These are phyloP conservation scores for Oceanodroma tethys DNA, from an alignment of 2,113 vertebrate species.

Conservation along the genomic window DNA sequence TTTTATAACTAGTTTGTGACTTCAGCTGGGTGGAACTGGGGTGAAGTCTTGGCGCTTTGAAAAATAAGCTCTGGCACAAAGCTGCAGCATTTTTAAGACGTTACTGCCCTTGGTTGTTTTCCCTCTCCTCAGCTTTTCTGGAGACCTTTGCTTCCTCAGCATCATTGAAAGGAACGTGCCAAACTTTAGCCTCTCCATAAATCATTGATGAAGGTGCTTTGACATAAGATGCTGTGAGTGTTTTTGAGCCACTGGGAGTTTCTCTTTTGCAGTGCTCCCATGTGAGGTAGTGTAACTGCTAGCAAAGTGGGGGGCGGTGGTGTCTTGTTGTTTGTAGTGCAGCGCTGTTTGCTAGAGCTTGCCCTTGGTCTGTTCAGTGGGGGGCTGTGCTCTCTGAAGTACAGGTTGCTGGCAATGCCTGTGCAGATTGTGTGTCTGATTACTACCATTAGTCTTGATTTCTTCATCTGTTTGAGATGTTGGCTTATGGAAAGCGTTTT, in stretches of 20 bases:
- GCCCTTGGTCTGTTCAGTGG: background rate
- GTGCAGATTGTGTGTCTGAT: background rate
- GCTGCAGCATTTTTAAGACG: conserved; percentile 20
- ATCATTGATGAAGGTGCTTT: background rate
- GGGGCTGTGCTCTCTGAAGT: background rate
- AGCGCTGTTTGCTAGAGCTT: background rate
- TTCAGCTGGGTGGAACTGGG: conserved; percentile 48
- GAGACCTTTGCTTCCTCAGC: conserved; percentile 22
- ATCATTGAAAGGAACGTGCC: background rate
- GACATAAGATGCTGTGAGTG: background rate
- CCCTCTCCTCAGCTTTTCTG: conserved; percentile 31
- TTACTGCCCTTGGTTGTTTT: conserved; percentile 44
- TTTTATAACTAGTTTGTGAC: background rate
- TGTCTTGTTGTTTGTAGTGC: background rate
- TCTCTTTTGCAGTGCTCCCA: background rate
- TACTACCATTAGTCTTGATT: background rate
- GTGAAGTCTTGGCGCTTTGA: background rate
- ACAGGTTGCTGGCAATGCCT: background rate
- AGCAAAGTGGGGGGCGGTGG: background rate
- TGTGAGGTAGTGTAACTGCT: background rate
- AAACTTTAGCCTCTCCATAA: background rate
- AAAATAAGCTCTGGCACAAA: conserved; percentile 10
- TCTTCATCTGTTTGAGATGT: background rate
- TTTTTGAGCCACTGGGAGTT: background rate
- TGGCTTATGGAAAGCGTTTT: background rate